These are phyloP conservation scores for Piprites chloris DNA, from an alignment of 2,113 vertebrate genomes.

Conservation along the genomic window DNA sequence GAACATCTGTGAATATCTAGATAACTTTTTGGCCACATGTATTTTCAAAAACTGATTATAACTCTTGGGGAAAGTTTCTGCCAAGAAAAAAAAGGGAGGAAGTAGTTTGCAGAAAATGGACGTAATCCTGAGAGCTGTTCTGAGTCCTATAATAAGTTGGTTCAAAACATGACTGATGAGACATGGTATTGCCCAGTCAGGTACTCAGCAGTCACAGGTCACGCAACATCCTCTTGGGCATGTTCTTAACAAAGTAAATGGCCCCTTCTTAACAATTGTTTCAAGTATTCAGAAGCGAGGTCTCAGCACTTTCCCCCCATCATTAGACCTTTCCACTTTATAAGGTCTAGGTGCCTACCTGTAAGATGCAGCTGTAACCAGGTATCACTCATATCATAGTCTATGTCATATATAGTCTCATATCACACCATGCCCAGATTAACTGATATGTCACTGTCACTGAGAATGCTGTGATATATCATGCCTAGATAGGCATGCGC, in stretches of 20 bases:
- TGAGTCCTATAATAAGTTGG: background rate
- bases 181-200: background rate
- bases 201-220: background rate
- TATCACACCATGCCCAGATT: background rate
- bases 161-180: background rate
- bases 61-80: background rate
- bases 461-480: background rate
- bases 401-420: too few species aligned
- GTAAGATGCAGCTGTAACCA: background rate
- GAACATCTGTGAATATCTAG: background rate
- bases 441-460: background rate
- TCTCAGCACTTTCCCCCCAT: background rate
- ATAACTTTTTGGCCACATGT: background rate
- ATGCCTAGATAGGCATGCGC: background rate
- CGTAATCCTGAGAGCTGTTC: background rate
- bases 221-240: background rate
- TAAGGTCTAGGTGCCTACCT: background rate
- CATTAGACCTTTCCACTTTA: background rate
- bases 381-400: background rate
- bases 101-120: background rate
- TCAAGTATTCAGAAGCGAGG: background rate
- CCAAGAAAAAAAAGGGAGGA: background rate
- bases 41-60: background rate
- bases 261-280: background rate
- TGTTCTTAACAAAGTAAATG: background rate